Evolutionary conservation across 2,113 vertebrate genomes (phyloP).

Genomic region (Eretmochelys imbricata): DNA sequence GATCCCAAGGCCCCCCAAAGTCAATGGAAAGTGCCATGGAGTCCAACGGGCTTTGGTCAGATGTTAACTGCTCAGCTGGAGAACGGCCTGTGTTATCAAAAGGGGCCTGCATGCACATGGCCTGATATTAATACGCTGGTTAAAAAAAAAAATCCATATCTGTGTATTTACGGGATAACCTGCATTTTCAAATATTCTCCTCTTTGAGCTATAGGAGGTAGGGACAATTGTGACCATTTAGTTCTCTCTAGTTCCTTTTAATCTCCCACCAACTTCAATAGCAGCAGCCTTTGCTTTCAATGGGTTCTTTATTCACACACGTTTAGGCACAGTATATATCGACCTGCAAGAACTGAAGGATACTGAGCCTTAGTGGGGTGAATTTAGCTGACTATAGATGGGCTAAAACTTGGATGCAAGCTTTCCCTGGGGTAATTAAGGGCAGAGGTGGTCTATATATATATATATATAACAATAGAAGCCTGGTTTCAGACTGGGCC

Average conservation of each 20-base stretch:
- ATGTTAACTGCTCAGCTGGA: constrained; percentile 35
- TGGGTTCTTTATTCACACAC: not conserved
- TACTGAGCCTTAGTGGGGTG: not conserved
- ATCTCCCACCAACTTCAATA: not conserved
- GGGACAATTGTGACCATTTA: constrained; percentile 40
- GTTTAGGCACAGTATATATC: too few species aligned
- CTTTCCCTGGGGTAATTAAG: not conserved
- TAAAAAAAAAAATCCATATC: constrained; percentile 38
- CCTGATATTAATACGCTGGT: constrained; percentile 40
- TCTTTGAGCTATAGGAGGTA: constrained; percentile 43
- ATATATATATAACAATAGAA: not conserved
- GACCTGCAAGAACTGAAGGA: not conserved
- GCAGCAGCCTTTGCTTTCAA: not conserved
- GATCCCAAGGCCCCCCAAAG: not conserved
- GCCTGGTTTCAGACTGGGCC: not conserved
- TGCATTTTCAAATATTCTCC: constrained; percentile 67
- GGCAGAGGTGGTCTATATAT: not conserved
- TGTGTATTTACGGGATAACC: constrained; percentile 57
- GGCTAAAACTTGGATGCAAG: not conserved
- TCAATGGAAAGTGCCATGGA: constrained; percentile 49
- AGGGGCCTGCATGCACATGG: constrained; percentile 29
- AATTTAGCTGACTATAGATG: not conserved
- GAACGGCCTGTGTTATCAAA: not conserved
- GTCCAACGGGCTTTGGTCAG: constrained; percentile 11
- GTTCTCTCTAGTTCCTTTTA: constrained; percentile 57